Evolutionary conservation across 2,113 vertebrate species (phyloP).

Genomic region (Noctilio leporinus): DNA sequence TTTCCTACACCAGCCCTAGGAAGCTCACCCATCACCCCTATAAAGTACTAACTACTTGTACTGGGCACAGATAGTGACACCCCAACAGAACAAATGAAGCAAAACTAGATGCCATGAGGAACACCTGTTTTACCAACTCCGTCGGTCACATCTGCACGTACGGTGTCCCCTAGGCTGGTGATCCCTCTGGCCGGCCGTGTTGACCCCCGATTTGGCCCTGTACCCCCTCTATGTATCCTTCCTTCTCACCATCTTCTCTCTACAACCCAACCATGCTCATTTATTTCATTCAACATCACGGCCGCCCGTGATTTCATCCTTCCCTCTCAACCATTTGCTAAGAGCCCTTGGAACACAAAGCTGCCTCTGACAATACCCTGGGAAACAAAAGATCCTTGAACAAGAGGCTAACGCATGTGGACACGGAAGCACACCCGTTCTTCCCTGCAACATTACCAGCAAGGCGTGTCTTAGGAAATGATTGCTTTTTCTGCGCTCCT

Average conservation of each 20-base stretch:
- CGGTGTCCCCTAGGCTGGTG: neutral
- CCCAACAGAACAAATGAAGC: neutral
- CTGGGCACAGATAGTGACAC: too few relatives aligned
- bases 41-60: fast-evolving
- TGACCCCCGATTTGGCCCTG: too few relatives aligned
- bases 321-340: neutral
- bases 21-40: neutral
- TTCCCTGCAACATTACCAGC: too few relatives aligned
- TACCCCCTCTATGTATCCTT: fast-evolving
- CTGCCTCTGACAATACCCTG: neutral
- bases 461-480: neutral
- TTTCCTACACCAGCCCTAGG: neutral
- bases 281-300: too few relatives aligned
- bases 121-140: neutral
- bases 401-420: too few relatives aligned
- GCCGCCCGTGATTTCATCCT: neutral
- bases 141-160: neutral
- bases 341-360: neutral
- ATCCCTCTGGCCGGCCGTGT: fast-evolving
- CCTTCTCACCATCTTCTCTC: neutral
- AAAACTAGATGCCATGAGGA: neutral
- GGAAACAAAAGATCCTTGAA: neutral
- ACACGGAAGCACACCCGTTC: too few relatives aligned
- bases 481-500: neutral
- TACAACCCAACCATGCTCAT: fast-evolving